phyloP scores from a whole-genome alignment of 1,140 invertebrate species.

The Euglossa dilemma region DNA sequence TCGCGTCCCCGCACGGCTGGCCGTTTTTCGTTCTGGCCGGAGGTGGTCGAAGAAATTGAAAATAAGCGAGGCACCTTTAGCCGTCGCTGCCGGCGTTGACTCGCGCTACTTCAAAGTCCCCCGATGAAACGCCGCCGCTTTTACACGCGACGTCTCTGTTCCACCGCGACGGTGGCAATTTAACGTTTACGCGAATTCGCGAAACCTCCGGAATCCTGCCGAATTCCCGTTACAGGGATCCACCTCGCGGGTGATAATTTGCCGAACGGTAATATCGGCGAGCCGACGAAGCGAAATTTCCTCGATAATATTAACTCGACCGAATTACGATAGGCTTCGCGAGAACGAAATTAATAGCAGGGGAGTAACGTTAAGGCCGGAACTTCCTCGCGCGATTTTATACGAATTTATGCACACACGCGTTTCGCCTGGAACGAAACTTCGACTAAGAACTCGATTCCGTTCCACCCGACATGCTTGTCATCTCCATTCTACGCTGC shows the following conservation, averaged over 20 bases:
- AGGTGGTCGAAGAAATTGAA: conserved; percentile 22
- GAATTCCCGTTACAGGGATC: background rate
- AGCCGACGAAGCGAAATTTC: too few species aligned
- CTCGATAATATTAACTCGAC: too few species aligned
- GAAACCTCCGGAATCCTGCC: background rate
- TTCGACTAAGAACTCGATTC: background rate
- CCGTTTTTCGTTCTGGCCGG: conserved; percentile 12
- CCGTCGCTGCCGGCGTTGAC: conserved; percentile 3
- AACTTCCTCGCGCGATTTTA: background rate
- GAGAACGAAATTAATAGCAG: background rate
- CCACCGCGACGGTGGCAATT: background rate
- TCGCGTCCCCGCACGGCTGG: conserved; percentile 21
- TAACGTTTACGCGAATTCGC: background rate
- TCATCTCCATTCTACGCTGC: background rate
- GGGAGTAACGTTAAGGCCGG: background rate
- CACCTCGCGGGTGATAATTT: too few species aligned
- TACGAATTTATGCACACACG: background rate
- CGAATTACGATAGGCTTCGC: too few species aligned
- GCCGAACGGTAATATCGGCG: too few species aligned
- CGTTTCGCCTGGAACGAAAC: background rate
- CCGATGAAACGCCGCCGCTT: background rate
- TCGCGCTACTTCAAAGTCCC: background rate
- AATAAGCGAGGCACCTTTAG: conserved; percentile 13
- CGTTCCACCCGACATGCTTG: background rate
- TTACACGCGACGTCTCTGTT: background rate